Base-by-base conservation (phyloP, 2,113 vertebrate genomes). In the Reinhardtius hippoglossoides region DNA sequence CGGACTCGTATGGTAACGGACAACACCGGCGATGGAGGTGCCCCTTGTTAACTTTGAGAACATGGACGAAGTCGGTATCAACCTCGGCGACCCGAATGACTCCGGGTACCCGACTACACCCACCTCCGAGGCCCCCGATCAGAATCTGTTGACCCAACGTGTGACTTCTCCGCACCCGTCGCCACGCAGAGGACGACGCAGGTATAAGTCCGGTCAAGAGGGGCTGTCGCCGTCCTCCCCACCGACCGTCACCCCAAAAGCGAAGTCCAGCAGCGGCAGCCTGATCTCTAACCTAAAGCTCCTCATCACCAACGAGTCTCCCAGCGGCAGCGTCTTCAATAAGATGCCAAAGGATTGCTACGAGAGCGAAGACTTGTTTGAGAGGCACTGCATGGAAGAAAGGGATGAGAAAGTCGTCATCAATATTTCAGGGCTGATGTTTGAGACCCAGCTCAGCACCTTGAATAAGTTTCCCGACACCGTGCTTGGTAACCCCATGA, bases 11-110 rank as follows among this genome's bases (percentile, higher is more conserved):
- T 23, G 91, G 86, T 90, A 86, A 94, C 91, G 8, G 46, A 50
- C 15, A 5, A 18, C 16, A 5, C 46, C 46, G 81, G 87, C 92
- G 86, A 98, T 99, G 97, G 97, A 98, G 91, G 96, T 98, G 90
- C 96, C 97, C 48, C 94, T 99, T 4, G 96, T 98, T 81, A 95
- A 95, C 77, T 97, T 98, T 73, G 96, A 98, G 82, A 98, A 96
- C 74, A 89, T 96, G 31, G 96, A 98, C 1, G 96, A 98, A 80
- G 93, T 96, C 40, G 95, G 95, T 62, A 93, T 95, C 82, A 92
- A 92, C 84, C 76, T 95, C 71, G 95, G 93, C 10, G 94, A 95
- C 74, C 93, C 93, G 5, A 96, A 92, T 80, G 96, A 97, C 86
- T 94, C 95, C 9, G 94, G 95, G 63, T 97, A 95, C 67, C 92